A percentile compares a stretch with the other conserved stretches of the same genome.
Evolutionary conservation across 1,140 invertebrate species (phyloP).

Genomic region (Leptoteleia sp.): DNA sequence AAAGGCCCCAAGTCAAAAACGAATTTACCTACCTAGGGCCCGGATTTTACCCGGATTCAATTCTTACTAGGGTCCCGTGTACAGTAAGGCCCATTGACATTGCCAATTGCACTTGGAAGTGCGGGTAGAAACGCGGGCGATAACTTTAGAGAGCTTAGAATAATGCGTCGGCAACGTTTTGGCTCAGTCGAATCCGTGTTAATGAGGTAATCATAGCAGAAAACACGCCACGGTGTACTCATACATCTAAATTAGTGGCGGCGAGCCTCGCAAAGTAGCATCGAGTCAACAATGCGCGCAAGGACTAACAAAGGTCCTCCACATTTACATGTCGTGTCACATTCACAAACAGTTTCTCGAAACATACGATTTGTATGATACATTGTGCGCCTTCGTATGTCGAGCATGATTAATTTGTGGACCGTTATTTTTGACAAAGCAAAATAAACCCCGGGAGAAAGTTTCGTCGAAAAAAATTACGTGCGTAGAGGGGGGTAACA

Average conservation of each 20-base stretch:
- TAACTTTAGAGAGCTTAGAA: slow-evolving; percentile 23
- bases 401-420: background rate
- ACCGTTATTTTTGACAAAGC: background rate
- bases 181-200: slow-evolving; percentile 18
- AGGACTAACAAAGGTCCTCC: slow-evolving; percentile 31
- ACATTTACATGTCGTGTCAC: slow-evolving; percentile 23
- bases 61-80: no score
- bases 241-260: slow-evolving; percentile 22
- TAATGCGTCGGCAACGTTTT: slow-evolving; percentile 13
- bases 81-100: no score
- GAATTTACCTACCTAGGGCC: no score
- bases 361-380: slow-evolving; percentile 11
- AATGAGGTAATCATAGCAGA: slow-evolving; percentile 34
- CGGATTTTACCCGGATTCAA: no score
- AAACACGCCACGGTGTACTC: slow-evolving; percentile 20
- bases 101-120: background rate
- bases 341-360: slow-evolving; percentile 10
- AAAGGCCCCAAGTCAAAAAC: no score
- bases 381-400: background rate
- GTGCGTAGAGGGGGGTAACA: no score
- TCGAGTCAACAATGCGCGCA: slow-evolving; percentile 23
- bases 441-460: no score
- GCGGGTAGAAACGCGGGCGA: background rate
- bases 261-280: slow-evolving; percentile 6
- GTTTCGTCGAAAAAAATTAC: no score